Evolutionary conservation across 1,140 invertebrate species (phyloP), one percentile per base, ranked within the genome.

Genomic region (Drosophila sechellia): DNA sequence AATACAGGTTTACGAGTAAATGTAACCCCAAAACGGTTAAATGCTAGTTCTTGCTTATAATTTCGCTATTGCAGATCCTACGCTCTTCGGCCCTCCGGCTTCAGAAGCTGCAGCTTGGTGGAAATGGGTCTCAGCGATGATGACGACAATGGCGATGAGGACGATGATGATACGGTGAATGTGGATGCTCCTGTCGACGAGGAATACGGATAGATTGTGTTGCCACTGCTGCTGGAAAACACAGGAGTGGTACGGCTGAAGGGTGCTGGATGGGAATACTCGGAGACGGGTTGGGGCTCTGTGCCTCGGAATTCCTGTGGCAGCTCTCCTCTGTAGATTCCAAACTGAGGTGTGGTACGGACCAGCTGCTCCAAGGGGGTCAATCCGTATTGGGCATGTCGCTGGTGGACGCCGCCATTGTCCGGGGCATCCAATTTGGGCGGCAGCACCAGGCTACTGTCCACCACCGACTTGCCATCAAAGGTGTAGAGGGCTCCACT

Each of bases 401-500:
- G 93, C 11, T 66, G 48, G 1, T 89, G 85, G 11, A 20, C 31
- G 1, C 27, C 35, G 3, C 76, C 78, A 2, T 63, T 84, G 42
- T 93, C 93, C 0, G 57, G 50, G 3, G 94, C 92, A 55, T 94
- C 93, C 22, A 92, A 76, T 58, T 93, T 93, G 12, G 93, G 93
- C 8, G 94, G 93, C 53, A 93, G 93, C 0, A 95, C 94, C 10
- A 96, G 81, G 11, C 93, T 94, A 10, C 93, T 93, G 46, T 95
- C 95, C 4, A 95, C 94, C 5, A 96, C 93, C 17, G 93, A 94
- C 85, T 95, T 96, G 0, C 95, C 96, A 76, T 96, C 96, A 71
- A 95, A 96, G 6, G 95, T 95, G 10, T 96, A 94, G 20, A 95
- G 93, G 0, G 94, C 94, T 39, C 92, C 94, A 50, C 86, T 92